phyloP scores from a whole-genome alignment of 1,140 invertebrate genomes.

The Zaprionus taronus region DNA sequence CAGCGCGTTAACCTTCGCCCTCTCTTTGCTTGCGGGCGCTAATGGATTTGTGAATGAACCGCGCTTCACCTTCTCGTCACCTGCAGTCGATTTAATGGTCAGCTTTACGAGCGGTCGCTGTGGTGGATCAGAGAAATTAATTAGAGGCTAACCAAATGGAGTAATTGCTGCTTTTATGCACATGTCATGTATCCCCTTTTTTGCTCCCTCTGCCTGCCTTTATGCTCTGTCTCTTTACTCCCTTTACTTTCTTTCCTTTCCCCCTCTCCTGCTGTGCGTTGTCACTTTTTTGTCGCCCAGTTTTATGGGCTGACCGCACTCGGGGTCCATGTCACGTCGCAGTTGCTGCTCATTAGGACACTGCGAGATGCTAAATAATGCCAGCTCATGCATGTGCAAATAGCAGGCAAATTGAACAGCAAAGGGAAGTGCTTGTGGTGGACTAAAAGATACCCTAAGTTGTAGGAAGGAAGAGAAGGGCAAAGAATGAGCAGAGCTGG shows the following conservation, averaged over 20 bases:
- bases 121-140: conserved; percentile 26
- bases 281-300: conserved; percentile 45
- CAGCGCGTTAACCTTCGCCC: conserved; percentile 73
- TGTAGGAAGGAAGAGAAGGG: neutral
- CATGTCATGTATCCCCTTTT: neutral
- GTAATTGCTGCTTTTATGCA: conserved; percentile 35
- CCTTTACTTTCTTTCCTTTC: neutral
- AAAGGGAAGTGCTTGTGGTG: neutral
- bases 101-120: neutral
- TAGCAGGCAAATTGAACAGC: conserved; percentile 2
- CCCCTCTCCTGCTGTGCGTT: neutral
- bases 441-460: neutral
- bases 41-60: conserved; percentile 70
- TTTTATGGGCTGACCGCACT: conserved; percentile 19
- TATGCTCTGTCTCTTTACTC: too few species aligned
- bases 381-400: conserved; percentile 26
- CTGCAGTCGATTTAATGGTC: conserved; percentile 8
- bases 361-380: conserved; percentile 10
- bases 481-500: too few species aligned
- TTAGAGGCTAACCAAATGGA: conserved; percentile 28
- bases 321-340: conserved; percentile 31
- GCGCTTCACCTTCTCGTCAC: neutral
- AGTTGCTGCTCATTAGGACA: conserved; percentile 22
- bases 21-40: conserved; percentile 55
- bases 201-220: neutral